These are phyloP conservation scores for Fregata magnificens DNA, from an alignment of 2,113 vertebrate genomes.

Conservation along the genomic window DNA sequence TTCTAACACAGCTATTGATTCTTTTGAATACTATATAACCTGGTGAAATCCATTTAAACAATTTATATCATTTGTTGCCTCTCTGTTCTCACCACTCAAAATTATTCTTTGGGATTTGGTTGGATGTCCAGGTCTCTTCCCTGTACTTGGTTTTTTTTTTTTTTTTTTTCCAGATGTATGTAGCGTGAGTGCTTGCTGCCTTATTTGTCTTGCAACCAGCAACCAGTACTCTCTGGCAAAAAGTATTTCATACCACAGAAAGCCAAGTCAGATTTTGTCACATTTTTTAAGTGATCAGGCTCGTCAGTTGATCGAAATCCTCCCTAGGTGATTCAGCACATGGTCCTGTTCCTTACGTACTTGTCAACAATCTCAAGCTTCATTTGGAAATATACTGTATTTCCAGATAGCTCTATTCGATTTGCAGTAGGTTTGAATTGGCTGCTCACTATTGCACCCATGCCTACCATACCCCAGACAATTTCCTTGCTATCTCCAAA, in stretches of 20 bases:
- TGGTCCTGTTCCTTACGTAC: not conserved
- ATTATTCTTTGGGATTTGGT: not conserved
- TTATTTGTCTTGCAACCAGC: not conserved
- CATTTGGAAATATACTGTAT: not conserved
- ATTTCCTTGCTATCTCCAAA: not conserved
- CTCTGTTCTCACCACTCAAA: not conserved
- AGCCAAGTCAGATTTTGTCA: not conserved
- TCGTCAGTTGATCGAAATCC: not conserved
- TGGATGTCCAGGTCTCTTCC: not conserved
- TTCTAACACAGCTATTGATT: not conserved
- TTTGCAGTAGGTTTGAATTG: not conserved
- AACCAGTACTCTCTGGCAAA: not conserved
- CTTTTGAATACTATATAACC: not conserved
- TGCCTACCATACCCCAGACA: not conserved
- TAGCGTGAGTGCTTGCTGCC: not conserved
- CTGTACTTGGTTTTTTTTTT: not conserved
- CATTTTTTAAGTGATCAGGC: not conserved
- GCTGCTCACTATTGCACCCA: not conserved
- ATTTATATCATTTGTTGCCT: not conserved
- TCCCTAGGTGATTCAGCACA: not conserved
- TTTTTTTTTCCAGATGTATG: not conserved
- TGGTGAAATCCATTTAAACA: not conserved
- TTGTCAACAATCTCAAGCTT: not conserved
- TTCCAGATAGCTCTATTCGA: not conserved
- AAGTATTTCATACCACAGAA: not conserved